Conservation (phyloP, 2,113 vertebrate genomes). For the Microtus richardsoni region DNA sequence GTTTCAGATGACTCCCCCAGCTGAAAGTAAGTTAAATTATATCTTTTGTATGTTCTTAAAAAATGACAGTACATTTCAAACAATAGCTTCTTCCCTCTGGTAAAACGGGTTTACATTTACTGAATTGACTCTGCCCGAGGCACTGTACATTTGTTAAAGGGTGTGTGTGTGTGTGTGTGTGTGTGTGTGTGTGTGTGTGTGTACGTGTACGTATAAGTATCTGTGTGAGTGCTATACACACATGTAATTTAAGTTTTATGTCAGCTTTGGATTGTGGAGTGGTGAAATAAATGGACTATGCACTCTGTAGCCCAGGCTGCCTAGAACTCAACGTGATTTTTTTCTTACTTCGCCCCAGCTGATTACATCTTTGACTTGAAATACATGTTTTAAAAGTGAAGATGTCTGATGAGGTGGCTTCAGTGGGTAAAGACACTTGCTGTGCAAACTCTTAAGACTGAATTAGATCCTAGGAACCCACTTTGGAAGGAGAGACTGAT, state of each 20-base stretch:
- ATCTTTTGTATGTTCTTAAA: conserved; percentile 46
- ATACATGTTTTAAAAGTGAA: conserved; percentile 9
- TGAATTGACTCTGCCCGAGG: neutral
- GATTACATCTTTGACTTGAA: neutral
- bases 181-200: neutral
- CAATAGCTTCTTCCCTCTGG: neutral
- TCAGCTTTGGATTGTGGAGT: neutral
- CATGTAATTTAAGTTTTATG: neutral
- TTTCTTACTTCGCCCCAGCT: neutral
- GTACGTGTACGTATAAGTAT: neutral
- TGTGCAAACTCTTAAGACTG: neutral
- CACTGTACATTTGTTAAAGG: conserved; percentile 3
- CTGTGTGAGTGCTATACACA: neutral
- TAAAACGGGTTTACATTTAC: neutral
- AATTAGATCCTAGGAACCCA: neutral
- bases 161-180: neutral
- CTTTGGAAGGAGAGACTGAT: neutral
- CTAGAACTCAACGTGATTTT: neutral
- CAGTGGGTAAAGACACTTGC: neutral
- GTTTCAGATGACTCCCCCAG: neutral
- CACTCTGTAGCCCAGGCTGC: neutral
- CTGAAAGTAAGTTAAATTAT: neutral
- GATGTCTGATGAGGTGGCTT: neutral
- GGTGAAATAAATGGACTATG: neutral
- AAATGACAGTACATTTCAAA: conserved; percentile 35